Evolutionary conservation across 2,888 invertebrate species (phyloP), one percentile per base, ranked within the genome.

Genomic region (Volucella inflata): DNA sequence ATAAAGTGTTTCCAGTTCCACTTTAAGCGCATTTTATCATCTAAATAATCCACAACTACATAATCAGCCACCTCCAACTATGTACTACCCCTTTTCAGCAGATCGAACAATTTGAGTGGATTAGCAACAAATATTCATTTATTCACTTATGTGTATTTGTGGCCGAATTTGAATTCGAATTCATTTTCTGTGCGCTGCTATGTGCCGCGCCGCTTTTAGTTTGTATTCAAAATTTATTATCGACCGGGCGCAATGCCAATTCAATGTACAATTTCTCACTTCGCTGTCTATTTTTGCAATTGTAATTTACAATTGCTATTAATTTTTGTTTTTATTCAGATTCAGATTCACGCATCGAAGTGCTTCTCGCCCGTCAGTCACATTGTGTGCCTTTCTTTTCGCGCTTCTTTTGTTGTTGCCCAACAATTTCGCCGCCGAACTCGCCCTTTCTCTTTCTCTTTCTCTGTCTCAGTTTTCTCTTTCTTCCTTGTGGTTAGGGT

Each of bases 221-320:
- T 53, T 36, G 40, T 71, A n/a, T 53, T 76, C 48, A 62, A 72
- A 80, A 85, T 81, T 72, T 72, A 85, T 76, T 67, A 64, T 81
- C 72, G 36, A 50, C 64, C 57, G 85, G 85, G 85, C 85, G 81
- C 48, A 64, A 81, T 81, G 85, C 85, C 85, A 85, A 85, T 77
- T 72, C 81, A 57, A 81, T 81, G 85, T 84, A 80, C 80, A 64
- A 75, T 79, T 75, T 71, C 76, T 85, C 77, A 85, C 72, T 67
- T 21, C 30, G 67, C 55, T 81, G 64, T 81, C 85, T 85, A 85
- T 85, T 85, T 85, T 81, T 81, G 81, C 81, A 77, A 85, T 81
- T 85, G 85, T 81, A 85, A 85, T 81, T 85, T 85, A 80, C 85
- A 81, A 81, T 85, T 85, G 81, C 76, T 71, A 81, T 85, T 76